A percentile compares a stretch with the other conserved stretches of the same genome.
Evolutionary conservation across 2,113 vertebrate species (phyloP).

Genomic region (Labrus mixtus): DNA sequence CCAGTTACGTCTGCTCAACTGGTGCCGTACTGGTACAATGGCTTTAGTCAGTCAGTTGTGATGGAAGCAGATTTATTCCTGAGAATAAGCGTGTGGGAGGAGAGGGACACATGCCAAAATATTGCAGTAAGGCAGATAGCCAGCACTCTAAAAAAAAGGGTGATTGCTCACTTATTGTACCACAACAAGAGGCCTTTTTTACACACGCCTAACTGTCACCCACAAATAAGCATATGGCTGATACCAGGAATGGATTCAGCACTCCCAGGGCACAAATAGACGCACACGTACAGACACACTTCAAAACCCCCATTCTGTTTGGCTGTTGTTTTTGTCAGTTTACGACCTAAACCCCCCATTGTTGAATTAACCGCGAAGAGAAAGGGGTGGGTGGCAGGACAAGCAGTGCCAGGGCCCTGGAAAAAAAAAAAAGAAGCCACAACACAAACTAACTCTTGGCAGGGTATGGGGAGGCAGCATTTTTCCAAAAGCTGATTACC

Average conservation of each 20-base stretch:
- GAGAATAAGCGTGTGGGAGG: slow-evolving; percentile 65
- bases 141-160: slow-evolving; percentile 42
- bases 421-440: slow-evolving; percentile 63
- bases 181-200: slow-evolving; percentile 65
- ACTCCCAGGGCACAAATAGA: slow-evolving; percentile 17
- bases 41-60: slow-evolving; percentile 70
- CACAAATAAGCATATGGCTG: slow-evolving; percentile 74
- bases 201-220: slow-evolving; percentile 58
- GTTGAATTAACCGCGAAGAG: slow-evolving; percentile 67
- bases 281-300: slow-evolving; percentile 41
- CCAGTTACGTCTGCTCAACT: slow-evolving; percentile 62
- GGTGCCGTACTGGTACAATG: slow-evolving; percentile 59
- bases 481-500: slow-evolving; percentile 78
- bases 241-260: slow-evolving; percentile 34
- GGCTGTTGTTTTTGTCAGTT: slow-evolving; percentile 67
- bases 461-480: slow-evolving; percentile 60
- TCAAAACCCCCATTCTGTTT: slow-evolving; percentile 56
- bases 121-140: slow-evolving; percentile 63
- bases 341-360: slow-evolving; percentile 62
- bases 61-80: slow-evolving; percentile 67
- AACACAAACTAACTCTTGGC: slow-evolving; percentile 77
- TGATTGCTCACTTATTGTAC: slow-evolving; percentile 73
- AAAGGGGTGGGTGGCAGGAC: slow-evolving; percentile 57
- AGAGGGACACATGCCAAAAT: slow-evolving; percentile 62
- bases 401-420: slow-evolving; percentile 51